These are phyloP conservation scores for Tetheella fluctuosa DNA, from an alignment of 2,888 invertebrate species.

Conservation along the genomic window DNA sequence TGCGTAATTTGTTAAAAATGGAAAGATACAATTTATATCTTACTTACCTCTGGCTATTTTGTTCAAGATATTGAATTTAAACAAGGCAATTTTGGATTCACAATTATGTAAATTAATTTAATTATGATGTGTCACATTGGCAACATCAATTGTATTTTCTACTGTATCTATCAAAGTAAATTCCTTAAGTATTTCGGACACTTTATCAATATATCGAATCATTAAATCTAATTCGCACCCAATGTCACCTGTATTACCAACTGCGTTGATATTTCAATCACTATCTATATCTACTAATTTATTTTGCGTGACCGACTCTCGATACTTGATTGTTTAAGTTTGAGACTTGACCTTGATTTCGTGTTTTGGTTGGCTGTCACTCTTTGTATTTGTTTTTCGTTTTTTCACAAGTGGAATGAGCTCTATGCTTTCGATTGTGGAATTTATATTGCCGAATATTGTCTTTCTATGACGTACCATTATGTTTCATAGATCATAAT, in stretches of 20 bases:
- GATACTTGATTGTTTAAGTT: slow-evolving; percentile 37
- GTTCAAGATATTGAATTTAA: not conserved
- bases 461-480: not conserved
- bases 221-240: slow-evolving; percentile 8
- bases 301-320: slow-evolving; percentile 44
- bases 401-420: not conserved
- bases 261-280: slow-evolving; percentile 27
- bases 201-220: not conserved
- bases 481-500: not conserved
- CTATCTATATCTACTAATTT: slow-evolving; percentile 33
- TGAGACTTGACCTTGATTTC: slow-evolving; percentile 46
- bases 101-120: not conserved
- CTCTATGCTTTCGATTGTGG: slow-evolving; percentile 6
- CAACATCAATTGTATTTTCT: not conserved
- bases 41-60: not conserved
- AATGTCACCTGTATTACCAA: slow-evolving; percentile 16
- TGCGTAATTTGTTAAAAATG: not conserved
- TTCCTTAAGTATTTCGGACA: not conserved
- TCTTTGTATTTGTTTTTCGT: slow-evolving; percentile 16
- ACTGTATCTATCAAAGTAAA: not conserved
- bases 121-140: not conserved
- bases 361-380: slow-evolving; percentile 23
- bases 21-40: not conserved
- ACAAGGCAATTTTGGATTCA: not conserved
- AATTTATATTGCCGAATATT: slow-evolving; percentile 10